Percentiles rank a stretch among this genome's conserved stretches.
phyloP scores from a whole-genome alignment of 2,797 vertebrate species.

The Semaprochilodus insignis region DNA sequence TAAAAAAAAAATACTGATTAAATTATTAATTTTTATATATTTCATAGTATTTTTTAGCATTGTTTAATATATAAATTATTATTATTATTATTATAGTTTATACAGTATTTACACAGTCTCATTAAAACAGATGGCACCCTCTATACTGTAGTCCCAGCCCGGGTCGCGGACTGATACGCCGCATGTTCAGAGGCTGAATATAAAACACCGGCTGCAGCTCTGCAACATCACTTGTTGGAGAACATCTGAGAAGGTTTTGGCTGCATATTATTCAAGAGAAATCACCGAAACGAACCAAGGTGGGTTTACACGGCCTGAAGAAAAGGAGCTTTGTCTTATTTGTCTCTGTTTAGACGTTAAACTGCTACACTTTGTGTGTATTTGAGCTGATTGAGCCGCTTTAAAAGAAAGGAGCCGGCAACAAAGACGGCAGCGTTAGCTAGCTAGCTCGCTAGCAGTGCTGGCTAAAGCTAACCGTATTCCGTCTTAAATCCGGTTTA shows the following conservation, averaged over 20 bases:
- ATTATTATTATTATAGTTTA: too few species aligned
- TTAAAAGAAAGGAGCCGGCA: neutral
- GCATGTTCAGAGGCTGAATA: constrained; percentile 76
- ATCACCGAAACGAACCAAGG: constrained; percentile 68
- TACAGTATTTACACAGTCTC: too few species aligned
- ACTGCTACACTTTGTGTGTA: too few species aligned
- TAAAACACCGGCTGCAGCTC: constrained; percentile 75
- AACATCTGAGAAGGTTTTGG: constrained; percentile 66
- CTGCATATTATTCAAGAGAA: constrained; percentile 79
- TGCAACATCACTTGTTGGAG: constrained; percentile 74
- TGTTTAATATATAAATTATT: too few species aligned
- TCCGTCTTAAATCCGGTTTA: too few species aligned
- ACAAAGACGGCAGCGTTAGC: neutral
- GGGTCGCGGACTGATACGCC: constrained; percentile 78
- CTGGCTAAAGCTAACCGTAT: too few species aligned
- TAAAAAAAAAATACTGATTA: too few species aligned
- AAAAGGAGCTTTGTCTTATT: neutral
- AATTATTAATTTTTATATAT: too few species aligned
- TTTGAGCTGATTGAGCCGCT: neutral
- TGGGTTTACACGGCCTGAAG: neutral
- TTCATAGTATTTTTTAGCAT: too few species aligned
- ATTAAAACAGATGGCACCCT: neutral
- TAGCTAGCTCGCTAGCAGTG: too few species aligned
- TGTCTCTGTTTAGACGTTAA: neutral
- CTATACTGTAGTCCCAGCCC: neutral